Percentiles rank a stretch among this genome's conserved stretches.
Conservation (phyloP, 2,113 vertebrate genomes). For the Mobula hypostoma region DNA sequence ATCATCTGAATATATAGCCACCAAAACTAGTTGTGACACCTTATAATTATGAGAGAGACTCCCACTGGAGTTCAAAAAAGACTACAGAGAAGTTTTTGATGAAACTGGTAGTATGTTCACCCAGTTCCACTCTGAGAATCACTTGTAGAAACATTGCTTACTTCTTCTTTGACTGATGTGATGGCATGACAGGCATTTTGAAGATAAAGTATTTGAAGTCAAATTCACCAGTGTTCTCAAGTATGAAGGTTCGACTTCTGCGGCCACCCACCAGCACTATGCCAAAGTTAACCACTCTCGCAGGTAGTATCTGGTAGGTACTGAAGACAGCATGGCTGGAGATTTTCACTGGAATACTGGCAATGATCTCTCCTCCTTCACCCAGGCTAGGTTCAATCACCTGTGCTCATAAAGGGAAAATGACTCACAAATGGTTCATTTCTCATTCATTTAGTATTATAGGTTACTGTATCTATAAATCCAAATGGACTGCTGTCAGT, state of each 20-base stretch:
- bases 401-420: conserved; percentile 51
- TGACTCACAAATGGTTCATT: too few species aligned
- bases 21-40: neutral
- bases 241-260: conserved; percentile 55
- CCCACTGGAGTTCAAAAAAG: neutral
- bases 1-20: neutral
- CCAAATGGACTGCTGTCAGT: neutral
- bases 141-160: neutral
- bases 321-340: conserved; percentile 62
- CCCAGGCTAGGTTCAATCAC: conserved; percentile 66
- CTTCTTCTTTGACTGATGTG: conserved; percentile 40
- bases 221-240: conserved; percentile 72
- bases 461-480: neutral
- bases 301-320: conserved; percentile 70
- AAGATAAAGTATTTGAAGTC: conserved; percentile 61
- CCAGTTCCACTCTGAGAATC: neutral
- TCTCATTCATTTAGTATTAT: neutral
- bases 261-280: conserved; percentile 56
- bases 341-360: conserved; percentile 61
- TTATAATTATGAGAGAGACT: neutral
- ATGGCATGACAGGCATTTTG: conserved; percentile 43
- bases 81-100: neutral
- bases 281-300: conserved; percentile 65
- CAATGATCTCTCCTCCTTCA: conserved; percentile 57
- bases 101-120: neutral